Percentiles rank a stretch among this genome's conserved stretches.
phyloP scores from a whole-genome alignment of 2,888 invertebrate genomes.

The Dione juno region DNA sequence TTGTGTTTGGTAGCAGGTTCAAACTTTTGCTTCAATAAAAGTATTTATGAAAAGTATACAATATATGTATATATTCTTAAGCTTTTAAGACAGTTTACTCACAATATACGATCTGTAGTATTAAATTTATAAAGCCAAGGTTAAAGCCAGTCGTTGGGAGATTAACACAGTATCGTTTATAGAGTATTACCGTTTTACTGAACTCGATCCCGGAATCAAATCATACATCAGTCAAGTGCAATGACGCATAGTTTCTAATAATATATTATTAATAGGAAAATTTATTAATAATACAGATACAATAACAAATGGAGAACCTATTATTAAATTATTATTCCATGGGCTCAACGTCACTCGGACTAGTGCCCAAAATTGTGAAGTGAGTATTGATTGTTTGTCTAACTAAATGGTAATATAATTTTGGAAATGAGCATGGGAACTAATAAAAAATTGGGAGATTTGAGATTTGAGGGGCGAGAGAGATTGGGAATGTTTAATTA shows the following conservation, averaged over 20 bases:
- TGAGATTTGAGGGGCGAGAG: too few species aligned
- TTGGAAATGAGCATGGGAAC: too few species aligned
- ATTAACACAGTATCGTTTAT: constrained; percentile 28
- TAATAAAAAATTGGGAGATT: too few species aligned
- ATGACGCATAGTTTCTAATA: constrained; percentile 23
- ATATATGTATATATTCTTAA: too few species aligned
- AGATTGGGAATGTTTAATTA: too few species aligned
- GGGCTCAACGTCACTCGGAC: too few species aligned
- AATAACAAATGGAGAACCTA: not conserved
- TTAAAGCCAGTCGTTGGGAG: constrained; percentile 5
- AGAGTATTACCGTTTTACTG: constrained; percentile 25
- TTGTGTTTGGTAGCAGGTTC: too few species aligned
- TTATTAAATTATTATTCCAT: too few species aligned
- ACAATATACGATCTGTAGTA: not conserved
- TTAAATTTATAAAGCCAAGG: constrained; percentile 15
- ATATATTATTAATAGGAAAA: not conserved
- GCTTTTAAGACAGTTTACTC: not conserved
- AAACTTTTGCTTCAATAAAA: too few species aligned
- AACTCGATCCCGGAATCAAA: constrained; percentile 25
- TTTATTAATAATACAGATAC: not conserved
- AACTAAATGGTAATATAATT: too few species aligned
- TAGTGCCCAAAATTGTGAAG: too few species aligned
- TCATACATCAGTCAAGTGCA: constrained; percentile 22
- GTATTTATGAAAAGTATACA: not conserved
- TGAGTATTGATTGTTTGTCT: too few species aligned